A percentile compares a stretch with the other conserved stretches of the same genome.
phyloP scores from a whole-genome alignment of 2,888 invertebrate species.

The Chymomyza amoena region DNA sequence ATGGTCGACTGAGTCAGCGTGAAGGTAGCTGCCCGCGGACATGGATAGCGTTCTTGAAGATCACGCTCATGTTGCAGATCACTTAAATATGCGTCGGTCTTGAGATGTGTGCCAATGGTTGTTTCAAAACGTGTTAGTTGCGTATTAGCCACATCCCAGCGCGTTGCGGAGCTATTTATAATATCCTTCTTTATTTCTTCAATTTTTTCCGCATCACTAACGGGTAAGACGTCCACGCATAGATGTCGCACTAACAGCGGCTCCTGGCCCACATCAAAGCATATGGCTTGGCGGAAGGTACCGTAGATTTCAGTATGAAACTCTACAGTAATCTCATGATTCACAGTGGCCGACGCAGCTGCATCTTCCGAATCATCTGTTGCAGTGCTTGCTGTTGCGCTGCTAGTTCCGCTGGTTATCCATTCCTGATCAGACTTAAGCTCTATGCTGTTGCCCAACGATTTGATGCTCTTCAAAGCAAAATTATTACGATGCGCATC shows the following conservation, averaged over 20 bases:
- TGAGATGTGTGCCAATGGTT: constrained; percentile 80
- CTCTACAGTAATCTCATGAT: constrained; percentile 80
- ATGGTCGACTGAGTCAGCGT: constrained; percentile 85
- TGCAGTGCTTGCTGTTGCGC: neutral
- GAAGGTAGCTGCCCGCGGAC: constrained; percentile 84
- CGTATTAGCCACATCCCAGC: constrained; percentile 82
- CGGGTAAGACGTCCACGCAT: constrained; percentile 88
- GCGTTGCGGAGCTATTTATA: constrained; percentile 82
- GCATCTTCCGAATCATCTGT: constrained; percentile 27
- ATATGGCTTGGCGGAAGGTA: constrained; percentile 87
- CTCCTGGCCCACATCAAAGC: constrained; percentile 86
- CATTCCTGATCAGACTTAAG: constrained; percentile 81
- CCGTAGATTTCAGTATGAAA: constrained; percentile 86
- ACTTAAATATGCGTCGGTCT: constrained; percentile 78
- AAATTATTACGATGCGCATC: constrained; percentile 86
- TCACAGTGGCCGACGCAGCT: constrained; percentile 45
- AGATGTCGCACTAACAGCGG: constrained; percentile 84
- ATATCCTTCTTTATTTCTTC: constrained; percentile 84
- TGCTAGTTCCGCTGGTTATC: constrained; percentile 70
- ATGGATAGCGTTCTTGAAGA: constrained; percentile 83
- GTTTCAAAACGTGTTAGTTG: constrained; percentile 81
- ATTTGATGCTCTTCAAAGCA: constrained; percentile 80
- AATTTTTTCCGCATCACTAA: constrained; percentile 83
- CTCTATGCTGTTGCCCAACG: constrained; percentile 71
- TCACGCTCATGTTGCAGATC: constrained; percentile 80